Evolutionary conservation across 2,888 invertebrate genomes (phyloP), one percentile per base, ranked within the genome.

Genomic region (Drosophila maculinotata): DNA sequence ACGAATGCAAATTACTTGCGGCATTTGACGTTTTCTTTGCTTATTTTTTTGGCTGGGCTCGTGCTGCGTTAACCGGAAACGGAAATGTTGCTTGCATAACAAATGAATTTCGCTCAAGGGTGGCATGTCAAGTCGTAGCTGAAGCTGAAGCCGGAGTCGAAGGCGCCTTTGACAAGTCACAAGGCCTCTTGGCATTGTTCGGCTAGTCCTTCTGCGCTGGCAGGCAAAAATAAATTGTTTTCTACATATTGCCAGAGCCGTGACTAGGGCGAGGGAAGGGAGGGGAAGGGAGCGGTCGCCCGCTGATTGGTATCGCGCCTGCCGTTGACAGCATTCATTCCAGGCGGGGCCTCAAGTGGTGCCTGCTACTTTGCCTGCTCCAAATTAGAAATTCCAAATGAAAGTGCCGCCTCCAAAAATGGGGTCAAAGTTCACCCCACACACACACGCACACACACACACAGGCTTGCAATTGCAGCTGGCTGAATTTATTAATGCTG

Each of bases 11-110:
- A 88, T 88, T 87, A 76, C 76, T 84, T 81, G 63, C 64, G 71
- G 64, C 57, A 81, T 71, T 84, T 80, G 84, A 84, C 80, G 69
- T 69, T 78, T 69, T 57, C 47, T 57, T 52, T 41, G 42, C 17
- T 30, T 31, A n/a, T 9, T 8, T 10, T 38, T 58, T 31, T 45
- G n/a, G n/a, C n/a, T 28, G 59, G 64, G 20, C 4, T 67, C 74
- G 74, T 63, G 72, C 80, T 79, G 83, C 83, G 74, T 76, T 83
- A 82, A 89, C 84, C 88, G 89, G 89, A 89, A 89, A 75, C 89
- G 89, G 89, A 89, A 89, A 89, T 88, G 89, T 87, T 79, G 81
- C 81, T 82, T 89, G 89, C 82, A 89, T 89, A 89, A 89, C 87
- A 89, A 89, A 89, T 89, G 84, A 89, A 80, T 80, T 85, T 79